Conservation (phyloP, 2,113 vertebrate genomes). For the Upupa epops region DNA sequence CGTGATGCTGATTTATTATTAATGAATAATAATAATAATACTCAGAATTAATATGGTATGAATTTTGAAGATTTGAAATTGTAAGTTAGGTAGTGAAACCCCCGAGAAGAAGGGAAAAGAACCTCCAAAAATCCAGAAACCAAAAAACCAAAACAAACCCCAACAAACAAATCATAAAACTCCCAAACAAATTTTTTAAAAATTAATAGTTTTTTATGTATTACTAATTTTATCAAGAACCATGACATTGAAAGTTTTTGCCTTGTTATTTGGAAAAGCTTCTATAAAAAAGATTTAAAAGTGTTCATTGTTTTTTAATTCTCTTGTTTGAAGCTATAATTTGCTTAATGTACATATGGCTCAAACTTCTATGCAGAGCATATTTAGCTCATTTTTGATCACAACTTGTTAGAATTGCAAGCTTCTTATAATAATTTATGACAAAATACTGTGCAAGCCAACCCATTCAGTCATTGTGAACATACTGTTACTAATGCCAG, state of each 20-base stretch:
- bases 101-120: neutral
- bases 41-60: fast-evolving
- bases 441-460: neutral
- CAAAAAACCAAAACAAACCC: too few species aligned
- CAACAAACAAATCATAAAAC: too few species aligned
- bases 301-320: neutral
- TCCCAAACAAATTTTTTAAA: too few species aligned
- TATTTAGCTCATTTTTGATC: neutral
- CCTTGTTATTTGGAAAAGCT: neutral
- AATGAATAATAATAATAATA: too few species aligned
- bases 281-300: neutral
- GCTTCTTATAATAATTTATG: neutral
- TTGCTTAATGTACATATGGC: neutral
- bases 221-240: neutral
- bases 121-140: too few species aligned
- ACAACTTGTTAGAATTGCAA: neutral
- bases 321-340: neutral
- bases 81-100: neutral
- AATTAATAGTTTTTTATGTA: too few species aligned
- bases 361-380: neutral
- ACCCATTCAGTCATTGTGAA: neutral
- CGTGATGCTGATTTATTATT: neutral
- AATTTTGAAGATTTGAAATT: neutral
- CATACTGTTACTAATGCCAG: neutral
- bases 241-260: neutral